Base-by-base conservation (phyloP, 2,888 invertebrate genomes). In the Cataglyphis albicans region DNA sequence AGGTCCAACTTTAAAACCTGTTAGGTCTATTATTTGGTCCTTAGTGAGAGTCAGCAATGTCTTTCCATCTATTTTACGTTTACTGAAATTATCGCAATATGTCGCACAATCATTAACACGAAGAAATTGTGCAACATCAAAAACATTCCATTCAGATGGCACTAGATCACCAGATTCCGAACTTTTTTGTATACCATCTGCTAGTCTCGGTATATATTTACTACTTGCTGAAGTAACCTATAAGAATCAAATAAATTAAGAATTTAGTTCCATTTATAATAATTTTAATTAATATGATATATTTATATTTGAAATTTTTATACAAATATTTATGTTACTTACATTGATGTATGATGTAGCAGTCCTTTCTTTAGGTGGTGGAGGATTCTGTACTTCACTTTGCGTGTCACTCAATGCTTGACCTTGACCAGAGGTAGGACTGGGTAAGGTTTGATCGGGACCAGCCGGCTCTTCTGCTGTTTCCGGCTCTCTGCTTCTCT, bases 1-100 rank as follows among this genome's bases (percentile, higher is more conserved):
- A 9, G 99, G 99, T 1, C 99, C 99, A 83, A 99, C 98, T 96
- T 98, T 99, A 96, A 98, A 98, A 90, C 98, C 97, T 35, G 98
- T 97, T 86, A 98, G 95, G 91, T 97, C 97, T 91, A 98, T 97
- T 87, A 99, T 98, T 95, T 98, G 97, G 94, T 98, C 98, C 95
- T 98, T 98, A 72, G 97, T 97, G 83, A 99, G 95, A 87, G 96
- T 96, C 84, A 99, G 95, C 93, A 99, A 95, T 93, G 96, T 96
- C 84, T 97, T 96, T 0, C 99, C 99, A 90, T 97, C 97, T 87
- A 99, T 97, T 94, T 97, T 97, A 96, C 93, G 92, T 92, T 95
- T 95, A 85, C 95, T 95, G 93, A 96, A 96, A 87, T 95, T 95
- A 92, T 96, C 96, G 91, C 96, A 96, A 90, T 96, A 96, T 0